Conservation (phyloP, 1,140 invertebrate species). For the Contarinia nasturtii region DNA sequence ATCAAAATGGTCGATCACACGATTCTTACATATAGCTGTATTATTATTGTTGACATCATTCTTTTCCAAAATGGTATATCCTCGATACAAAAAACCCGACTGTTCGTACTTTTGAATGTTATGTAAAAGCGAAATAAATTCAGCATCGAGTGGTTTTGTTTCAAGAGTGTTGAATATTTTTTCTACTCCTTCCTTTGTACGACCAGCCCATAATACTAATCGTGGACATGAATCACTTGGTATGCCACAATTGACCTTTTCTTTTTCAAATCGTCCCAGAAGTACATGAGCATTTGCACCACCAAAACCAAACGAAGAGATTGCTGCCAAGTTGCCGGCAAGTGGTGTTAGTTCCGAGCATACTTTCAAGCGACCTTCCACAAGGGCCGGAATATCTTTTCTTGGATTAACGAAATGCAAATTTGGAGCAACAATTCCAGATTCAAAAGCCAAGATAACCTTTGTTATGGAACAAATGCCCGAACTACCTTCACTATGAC, state of each 20-base stretch:
- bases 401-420: constrained; percentile 56
- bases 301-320: constrained; percentile 78
- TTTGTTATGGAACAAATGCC: constrained; percentile 72
- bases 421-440: constrained; percentile 55
- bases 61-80: constrained; percentile 31
- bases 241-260: not conserved
- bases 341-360: constrained; percentile 44
- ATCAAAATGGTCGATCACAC: constrained; percentile 33
- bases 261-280: not conserved
- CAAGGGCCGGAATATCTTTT: constrained; percentile 46
- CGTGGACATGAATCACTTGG: constrained; percentile 19
- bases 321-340: constrained; percentile 34
- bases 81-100: constrained; percentile 31
- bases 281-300: constrained; percentile 47
- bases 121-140: constrained; percentile 32
- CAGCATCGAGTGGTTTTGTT: constrained; percentile 32
- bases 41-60: too few species aligned
- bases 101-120: constrained; percentile 33
- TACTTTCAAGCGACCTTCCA: constrained; percentile 47
- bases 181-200: constrained; percentile 42
- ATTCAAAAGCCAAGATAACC: constrained; percentile 54
- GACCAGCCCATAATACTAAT: constrained; percentile 30
- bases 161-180: constrained; percentile 43
- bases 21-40: constrained; percentile 17
- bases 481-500: constrained; percentile 80